Conservation (phyloP, 2,888 invertebrate genomes). For the Eustalomyia histrio region DNA sequence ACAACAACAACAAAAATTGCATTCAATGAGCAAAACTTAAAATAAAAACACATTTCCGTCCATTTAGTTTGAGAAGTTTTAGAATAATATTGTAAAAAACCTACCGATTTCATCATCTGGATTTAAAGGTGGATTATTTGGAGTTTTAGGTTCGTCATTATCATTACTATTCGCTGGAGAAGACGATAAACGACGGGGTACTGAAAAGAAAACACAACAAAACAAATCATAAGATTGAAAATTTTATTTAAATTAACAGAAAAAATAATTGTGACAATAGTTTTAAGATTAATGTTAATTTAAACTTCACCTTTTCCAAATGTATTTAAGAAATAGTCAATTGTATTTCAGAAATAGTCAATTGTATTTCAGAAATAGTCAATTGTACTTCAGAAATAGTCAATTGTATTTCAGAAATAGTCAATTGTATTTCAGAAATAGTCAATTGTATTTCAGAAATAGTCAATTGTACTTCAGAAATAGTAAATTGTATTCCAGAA, state of each 20-base stretch:
- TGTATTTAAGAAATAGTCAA: no score
- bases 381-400: no score
- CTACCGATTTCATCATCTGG: slow-evolving; percentile 76
- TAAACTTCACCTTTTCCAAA: no score
- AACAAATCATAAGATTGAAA: not conserved
- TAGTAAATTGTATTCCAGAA: no score
- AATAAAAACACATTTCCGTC: slow-evolving; percentile 64
- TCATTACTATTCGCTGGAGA: slow-evolving; percentile 55
- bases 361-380: no score
- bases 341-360: no score
- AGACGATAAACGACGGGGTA: slow-evolving; percentile 72
- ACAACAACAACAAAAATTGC: slow-evolving; percentile 72
- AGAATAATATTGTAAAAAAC: slow-evolving; percentile 48
- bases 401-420: no score
- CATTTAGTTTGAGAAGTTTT: slow-evolving; percentile 48
- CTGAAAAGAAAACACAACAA: slow-evolving; percentile 64
- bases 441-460: no score
- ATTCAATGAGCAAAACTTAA: slow-evolving; percentile 69
- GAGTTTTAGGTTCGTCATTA: slow-evolving; percentile 71
- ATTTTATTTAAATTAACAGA: not conserved
- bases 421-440: no score
- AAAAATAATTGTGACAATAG: not conserved
- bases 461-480: no score
- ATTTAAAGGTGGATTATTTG: slow-evolving; percentile 69
- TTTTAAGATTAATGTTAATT: no score